Conservation (phyloP, 2,797 vertebrate genomes). For the Hybognathus amarus region DNA sequence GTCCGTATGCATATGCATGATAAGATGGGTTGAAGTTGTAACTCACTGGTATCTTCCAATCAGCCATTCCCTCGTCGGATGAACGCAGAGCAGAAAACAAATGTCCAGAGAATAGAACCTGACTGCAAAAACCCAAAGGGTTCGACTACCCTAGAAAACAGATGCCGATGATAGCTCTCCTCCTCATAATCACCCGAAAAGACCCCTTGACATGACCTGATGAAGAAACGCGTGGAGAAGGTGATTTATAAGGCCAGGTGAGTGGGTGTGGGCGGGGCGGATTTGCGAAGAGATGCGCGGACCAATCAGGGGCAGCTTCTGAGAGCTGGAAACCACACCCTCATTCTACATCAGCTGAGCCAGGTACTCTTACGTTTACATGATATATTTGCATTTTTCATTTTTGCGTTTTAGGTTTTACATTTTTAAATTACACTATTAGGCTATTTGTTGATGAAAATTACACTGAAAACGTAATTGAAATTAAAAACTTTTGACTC, state of each 20-base stretch:
- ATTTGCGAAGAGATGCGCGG: neutral
- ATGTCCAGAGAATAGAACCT: neutral
- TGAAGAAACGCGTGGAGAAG: accelerated
- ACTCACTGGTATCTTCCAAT: constrained; percentile 74
- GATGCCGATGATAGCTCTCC: neutral
- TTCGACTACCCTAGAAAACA: neutral
- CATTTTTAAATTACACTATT: neutral
- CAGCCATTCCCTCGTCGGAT: constrained; percentile 68
- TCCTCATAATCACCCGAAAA: neutral
- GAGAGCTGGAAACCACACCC: constrained; percentile 42
- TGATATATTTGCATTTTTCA: neutral
- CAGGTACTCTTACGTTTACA: neutral
- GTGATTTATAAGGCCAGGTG: constrained; percentile 59
- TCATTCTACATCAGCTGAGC: neutral
- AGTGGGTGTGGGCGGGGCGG: constrained; percentile 11
- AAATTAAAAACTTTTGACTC: too few relatives aligned
- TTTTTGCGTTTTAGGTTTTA: neutral
- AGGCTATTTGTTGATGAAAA: neutral
- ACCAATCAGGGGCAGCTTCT: constrained; percentile 52
- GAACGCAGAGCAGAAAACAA: neutral
- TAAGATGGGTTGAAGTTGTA: constrained; percentile 75
- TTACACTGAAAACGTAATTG: neutral
- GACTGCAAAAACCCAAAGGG: neutral
- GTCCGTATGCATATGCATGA: constrained; percentile 73
- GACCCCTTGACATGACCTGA: neutral